Evolutionary conservation across 2,888 invertebrate species (phyloP).

Genomic region (Strigamia crassipes): DNA sequence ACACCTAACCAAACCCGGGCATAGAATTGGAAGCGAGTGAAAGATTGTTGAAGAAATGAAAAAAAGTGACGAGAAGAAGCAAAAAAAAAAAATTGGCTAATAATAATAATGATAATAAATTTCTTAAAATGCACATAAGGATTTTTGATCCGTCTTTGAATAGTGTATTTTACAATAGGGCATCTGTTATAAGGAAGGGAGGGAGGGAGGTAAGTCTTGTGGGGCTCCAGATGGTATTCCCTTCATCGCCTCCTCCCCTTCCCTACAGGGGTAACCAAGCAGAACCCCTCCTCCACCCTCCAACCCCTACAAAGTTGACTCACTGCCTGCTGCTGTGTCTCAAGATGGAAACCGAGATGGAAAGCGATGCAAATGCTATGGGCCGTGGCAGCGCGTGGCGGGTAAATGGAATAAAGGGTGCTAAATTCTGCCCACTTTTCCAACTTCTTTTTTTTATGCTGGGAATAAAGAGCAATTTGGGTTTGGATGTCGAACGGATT

Average conservation of each 20-base stretch:
- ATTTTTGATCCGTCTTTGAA: constrained; percentile 30
- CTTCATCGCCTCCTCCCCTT: constrained; percentile 26
- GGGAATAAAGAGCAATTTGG: too few relatives aligned
- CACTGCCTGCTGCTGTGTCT: constrained; percentile 39
- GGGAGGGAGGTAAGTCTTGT: constrained; percentile 11
- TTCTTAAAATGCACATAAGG: background rate
- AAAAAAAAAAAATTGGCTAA: background rate
- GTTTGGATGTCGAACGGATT: background rate
- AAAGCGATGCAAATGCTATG: constrained; percentile 1
- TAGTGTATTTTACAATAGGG: constrained; percentile 17
- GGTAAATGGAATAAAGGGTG: background rate
- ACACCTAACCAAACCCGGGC: background rate
- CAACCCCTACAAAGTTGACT: constrained; percentile 31
- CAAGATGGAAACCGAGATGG: constrained; percentile 31
- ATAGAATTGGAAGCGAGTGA: background rate
- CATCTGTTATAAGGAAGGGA: constrained; percentile 26
- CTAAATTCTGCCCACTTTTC: background rate
- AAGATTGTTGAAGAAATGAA: background rate
- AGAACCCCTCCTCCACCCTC: constrained; percentile 32
- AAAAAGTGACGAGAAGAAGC: background rate
- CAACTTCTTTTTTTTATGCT: background rate
- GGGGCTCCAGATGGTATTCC: constrained; percentile 40
- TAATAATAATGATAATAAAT: background rate
- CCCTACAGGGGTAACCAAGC: constrained; percentile 38
- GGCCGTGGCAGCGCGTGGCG: background rate